Evolutionary conservation across 2,888 invertebrate species (phyloP), one percentile per base, ranked within the genome.

Genomic region (Hedychridium roseum): DNA sequence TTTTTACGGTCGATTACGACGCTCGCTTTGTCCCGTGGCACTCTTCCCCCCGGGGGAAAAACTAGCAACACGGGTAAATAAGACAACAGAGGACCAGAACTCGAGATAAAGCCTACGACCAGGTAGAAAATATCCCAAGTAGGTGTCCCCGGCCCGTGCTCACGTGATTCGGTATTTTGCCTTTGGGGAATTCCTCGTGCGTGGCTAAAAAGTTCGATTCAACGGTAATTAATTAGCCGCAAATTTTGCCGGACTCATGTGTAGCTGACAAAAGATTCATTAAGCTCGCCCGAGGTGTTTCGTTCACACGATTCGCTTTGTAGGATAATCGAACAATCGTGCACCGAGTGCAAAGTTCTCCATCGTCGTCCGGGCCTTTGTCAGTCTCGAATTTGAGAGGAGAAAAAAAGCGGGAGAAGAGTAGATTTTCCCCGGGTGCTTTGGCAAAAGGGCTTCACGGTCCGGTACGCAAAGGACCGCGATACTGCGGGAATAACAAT

Each of bases 1-100:
- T 67, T 71, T 71, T 71, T 70, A 66, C 66, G 70, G 53, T 64
- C 66, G 64, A 71, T 70, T 67, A 64, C 64, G 57, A 57, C 34
- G 44, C 36, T 35, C 41, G 41, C 55, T 60, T 66, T 67, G 63
- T 67, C 56, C 54, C 34, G 32, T n/a, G 23, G 21, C 27, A 36
- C 27, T 28, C 41, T 35, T 21, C 18, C 30, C 7, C 31, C 21
- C 9, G n/a, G 15, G 38, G 34, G 34, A 41, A 30, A 44, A 44
- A 48, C 46, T 40, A 47, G 14, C 28, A 53, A 50, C 58, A 44
- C 42, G 50, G 53, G 59, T 67, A 60, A 67, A 64, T 64, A 64
- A 65, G 66, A 67, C 60, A 67, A 61, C 63, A 57, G 58, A 40
- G 35, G n/a, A 59, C 51, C 50, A 41, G 39, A 30, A 43, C 36